Base-by-base conservation (phyloP, 2,797 vertebrate species). In the Lagodon rhomboides region DNA sequence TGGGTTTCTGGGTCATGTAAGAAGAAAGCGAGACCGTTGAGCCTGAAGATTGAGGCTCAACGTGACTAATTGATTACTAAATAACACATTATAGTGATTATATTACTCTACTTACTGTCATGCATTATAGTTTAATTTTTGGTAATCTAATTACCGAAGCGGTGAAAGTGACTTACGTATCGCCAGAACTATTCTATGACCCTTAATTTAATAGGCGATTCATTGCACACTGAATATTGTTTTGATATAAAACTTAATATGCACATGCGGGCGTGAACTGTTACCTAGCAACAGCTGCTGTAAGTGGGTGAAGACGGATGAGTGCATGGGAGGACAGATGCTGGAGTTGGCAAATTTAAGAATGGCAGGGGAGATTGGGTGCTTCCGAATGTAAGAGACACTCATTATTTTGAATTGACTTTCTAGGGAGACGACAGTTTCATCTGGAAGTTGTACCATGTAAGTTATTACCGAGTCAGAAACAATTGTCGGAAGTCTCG, bases 1-100 rank as follows among this genome's bases (percentile, higher is more conserved):
- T 54, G 67, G 92, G 92, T 94, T 95, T 94, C 85, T 95, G 85
- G 92, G 92, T 90, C 87, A 85, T 3, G 17, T 47, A 43, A 74
- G 75, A 68, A 22, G 55, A 85, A 62, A 63, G 20, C 9, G 69
- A 65, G 51, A 56, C 43, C 34, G 69, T 80, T 87, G 56, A 46
- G 59, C 69, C 72, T 70, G 53, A 78, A 84, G 75, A 87, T n/a
- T 68, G 60, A 56, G 59, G 47, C 67, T 79, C 75, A 75, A 69
- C 70, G 59, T 76, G 41, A 74, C 56, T 75, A 80, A 89, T 80
- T 81, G 25, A 79, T 83, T 34, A 47, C 43, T 65, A 44, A 80
- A 76, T 74, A 67, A 66, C 38, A 67, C 41, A 38, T 77, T 69
- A 25, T 30, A 22, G 15, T 71, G 71, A 77, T 70, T 68, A 70